phyloP scores from a whole-genome alignment of 1,140 invertebrate species.

The Drosophila gunungcola region DNA sequence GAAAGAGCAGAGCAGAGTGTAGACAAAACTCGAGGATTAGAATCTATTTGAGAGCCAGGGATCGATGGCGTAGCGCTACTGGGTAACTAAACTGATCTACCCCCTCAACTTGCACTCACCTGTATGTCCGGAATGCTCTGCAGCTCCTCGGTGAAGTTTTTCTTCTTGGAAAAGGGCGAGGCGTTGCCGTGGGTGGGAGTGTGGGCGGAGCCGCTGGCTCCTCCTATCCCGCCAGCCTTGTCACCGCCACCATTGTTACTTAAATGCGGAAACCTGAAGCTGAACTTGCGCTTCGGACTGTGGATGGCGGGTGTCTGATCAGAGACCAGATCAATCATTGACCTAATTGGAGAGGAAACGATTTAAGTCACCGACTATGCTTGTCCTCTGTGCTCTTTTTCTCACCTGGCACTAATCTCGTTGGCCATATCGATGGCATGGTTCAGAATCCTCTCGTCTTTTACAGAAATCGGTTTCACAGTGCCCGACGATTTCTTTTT shows the following conservation, averaged over 20 bases:
- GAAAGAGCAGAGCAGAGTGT: conserved; percentile 40
- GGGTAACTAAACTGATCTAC: neutral
- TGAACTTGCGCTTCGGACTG: conserved; percentile 94
- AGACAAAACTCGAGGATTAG: conserved; percentile 61
- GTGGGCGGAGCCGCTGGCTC: conserved; percentile 32
- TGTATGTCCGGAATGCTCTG: conserved; percentile 95
- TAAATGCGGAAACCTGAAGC: conserved; percentile 91
- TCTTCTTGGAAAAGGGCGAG: conserved; percentile 85
- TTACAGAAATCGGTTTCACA: conserved; percentile 97
- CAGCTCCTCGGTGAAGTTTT: conserved; percentile 95
- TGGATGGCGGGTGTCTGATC: conserved; percentile 89
- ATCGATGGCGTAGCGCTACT: conserved; percentile 29
- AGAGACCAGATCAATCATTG: conserved; percentile 92
- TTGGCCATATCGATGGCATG: conserved; percentile 97
- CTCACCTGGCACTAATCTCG: conserved; percentile 92
- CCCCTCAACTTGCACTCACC: conserved; percentile 85
- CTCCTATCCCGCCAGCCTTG: conserved; percentile 35
- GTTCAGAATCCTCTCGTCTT: conserved; percentile 96
- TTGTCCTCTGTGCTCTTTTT: neutral
- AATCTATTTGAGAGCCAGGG: conserved; percentile 9
- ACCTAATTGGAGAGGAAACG: conserved; percentile 83
- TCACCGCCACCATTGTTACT: conserved; percentile 51
- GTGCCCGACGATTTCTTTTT: conserved; percentile 91
- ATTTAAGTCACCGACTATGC: neutral
- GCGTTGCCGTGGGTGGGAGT: conserved; percentile 56